Conservation (phyloP, 2,888 invertebrate species). For the Harpagoxenus sublaevis region DNA sequence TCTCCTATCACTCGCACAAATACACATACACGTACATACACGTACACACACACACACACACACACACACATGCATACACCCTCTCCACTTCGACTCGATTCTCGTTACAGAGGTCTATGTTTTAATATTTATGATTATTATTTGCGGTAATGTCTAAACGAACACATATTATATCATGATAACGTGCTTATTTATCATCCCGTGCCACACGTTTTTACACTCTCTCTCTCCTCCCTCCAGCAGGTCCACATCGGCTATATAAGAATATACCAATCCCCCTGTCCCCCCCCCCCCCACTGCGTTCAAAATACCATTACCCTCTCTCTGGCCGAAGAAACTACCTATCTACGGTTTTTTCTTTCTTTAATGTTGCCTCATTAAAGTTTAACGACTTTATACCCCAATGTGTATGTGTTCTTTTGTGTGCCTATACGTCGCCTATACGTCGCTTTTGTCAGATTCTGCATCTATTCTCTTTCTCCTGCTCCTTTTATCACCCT, state of each 20-base stretch:
- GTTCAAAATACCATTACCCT: neutral
- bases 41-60: neutral
- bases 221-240: conserved; percentile 23
- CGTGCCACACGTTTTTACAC: conserved; percentile 47
- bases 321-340: conserved; percentile 65
- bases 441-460: neutral
- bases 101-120: conserved; percentile 69
- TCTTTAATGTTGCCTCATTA: conserved; percentile 63
- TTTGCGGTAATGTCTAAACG: conserved; percentile 84
- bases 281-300: neutral
- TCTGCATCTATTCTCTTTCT: conserved; percentile 20
- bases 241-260: conserved; percentile 18
- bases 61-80: neutral
- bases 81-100: conserved; percentile 44
- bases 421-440: conserved; percentile 21
- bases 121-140: conserved; percentile 81
- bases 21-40: neutral
- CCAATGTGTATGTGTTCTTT: conserved; percentile 55
- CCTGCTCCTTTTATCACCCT: conserved; percentile 1
- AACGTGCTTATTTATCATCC: conserved; percentile 76
- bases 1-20: neutral
- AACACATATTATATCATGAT: conserved; percentile 85
- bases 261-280: conserved; percentile 28
- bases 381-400: conserved; percentile 64
- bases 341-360: conserved; percentile 68